These are phyloP conservation scores for Pseudopodoces humilis DNA, from an alignment of 2,113 vertebrate species.

Conservation along the genomic window DNA sequence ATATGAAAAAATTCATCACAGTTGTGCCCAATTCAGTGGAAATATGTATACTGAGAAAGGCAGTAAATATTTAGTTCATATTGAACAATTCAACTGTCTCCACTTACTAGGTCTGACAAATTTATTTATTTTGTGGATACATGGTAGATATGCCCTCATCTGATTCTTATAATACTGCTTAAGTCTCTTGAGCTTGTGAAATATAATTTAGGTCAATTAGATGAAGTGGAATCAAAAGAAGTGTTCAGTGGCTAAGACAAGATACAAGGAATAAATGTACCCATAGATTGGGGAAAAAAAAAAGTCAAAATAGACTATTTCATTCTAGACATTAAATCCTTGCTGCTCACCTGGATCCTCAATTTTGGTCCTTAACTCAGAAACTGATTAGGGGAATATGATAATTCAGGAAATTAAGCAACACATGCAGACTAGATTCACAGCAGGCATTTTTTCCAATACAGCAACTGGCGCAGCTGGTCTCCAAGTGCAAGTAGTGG, in stretches of 20 bases:
- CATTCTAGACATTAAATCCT: conserved; percentile 54
- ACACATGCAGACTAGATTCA: conserved; percentile 68
- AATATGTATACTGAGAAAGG: neutral
- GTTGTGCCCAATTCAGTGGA: neutral
- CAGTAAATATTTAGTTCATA: neutral
- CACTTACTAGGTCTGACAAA: neutral
- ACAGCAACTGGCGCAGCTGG: conserved; percentile 76
- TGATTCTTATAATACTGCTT: conserved; percentile 18
- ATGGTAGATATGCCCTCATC: neutral
- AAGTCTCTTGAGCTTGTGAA: conserved; percentile 53
- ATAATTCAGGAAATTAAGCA: conserved; percentile 77
- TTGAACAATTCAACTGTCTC: neutral
- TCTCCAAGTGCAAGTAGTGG: conserved; percentile 66
- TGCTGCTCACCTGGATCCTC: conserved; percentile 64
- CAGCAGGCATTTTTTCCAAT: conserved; percentile 70
- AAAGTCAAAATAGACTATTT: conserved; percentile 36
- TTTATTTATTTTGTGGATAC: conserved; percentile 11
- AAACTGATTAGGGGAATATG: conserved; percentile 75
- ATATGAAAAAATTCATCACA: neutral
- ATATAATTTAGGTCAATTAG: conserved; percentile 72
- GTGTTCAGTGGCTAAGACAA: conserved; percentile 1
- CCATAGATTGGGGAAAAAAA: neutral
- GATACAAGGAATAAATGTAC: conserved; percentile 30
- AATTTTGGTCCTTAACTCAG: conserved; percentile 66
- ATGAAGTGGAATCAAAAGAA: conserved; percentile 61